Evolutionary conservation across 2,113 vertebrate genomes (phyloP), one percentile per base, ranked within the genome.

Genomic region (Platichthys stellatus): DNA sequence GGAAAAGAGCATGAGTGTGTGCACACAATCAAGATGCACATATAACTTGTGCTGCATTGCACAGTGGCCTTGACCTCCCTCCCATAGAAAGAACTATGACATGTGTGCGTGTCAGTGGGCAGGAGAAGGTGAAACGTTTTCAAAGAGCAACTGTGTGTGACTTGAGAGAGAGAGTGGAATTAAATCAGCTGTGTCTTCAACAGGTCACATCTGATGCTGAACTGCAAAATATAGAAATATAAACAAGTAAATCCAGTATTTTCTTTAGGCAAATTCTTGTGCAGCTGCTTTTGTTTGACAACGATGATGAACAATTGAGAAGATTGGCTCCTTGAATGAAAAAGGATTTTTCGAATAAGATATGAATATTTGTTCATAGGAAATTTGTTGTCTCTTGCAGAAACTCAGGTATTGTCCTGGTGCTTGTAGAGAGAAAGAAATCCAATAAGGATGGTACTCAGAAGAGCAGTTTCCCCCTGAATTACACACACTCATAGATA

Each of bases 21-120:
- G 47, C 58, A 23, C 66, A 65, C 47, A 76, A 15, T 69, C 35
- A 5, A 49, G 21, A 75, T 56, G 21, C 35, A 75, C 79, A 66
- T 49, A 64, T 45, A 88, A 73, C 66, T 72, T 59, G 24, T 21
- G 57, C 68, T 72, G 63, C 17, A 63, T 63, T 35, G 63, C 54
- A 51, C 35, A 65, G 69, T 63, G 71, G 26, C 56, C 60, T 74
- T 80, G 40, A 81, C 38, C 60, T 54, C 59, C 14, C 20, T 15
- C 43, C 8, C 12, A 60, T 9, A 67, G 15, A 49, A 21, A 57
- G 72, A 21, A 31, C 12, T 53, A 53, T 61, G 40, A 53, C 58
- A 31, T 56, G 28, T 47, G 31, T 76, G 24, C 73, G 54, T 72
- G 45, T 61, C 5, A 63, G 63, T 23, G 49, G 23, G 17, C 56